These are phyloP conservation scores for Caenorhabditis elegans DNA, from an alignment of 1,140 invertebrate species.

Conservation along the genomic window WBcel235 BX284606.5:3315001-3315500, in stretches of 20 bases:
- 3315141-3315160: constrained; percentile 22
- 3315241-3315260: constrained; percentile 27
- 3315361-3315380: neutral
- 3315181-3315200: constrained; percentile 31
- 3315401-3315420: constrained; percentile 20
- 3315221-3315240: constrained; percentile 25
- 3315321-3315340: neutral
- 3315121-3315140: constrained; percentile 29
- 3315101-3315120: constrained; percentile 18
- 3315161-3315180: constrained; percentile 32
- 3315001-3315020: neutral
- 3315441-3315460: neutral
- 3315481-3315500: neutral
- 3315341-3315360: constrained; percentile 13
- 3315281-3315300: neutral
- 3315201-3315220: constrained; percentile 33
- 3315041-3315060: no score
- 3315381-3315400: neutral
- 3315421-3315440: neutral
- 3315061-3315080: neutral
- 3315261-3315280: neutral
- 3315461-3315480: constrained; percentile 24
- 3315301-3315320: neutral
- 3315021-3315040: neutral
- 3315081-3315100: neutral